Evolutionary conservation across 2,113 vertebrate genomes (phyloP).

Genomic region (Scomber scombrus): DNA sequence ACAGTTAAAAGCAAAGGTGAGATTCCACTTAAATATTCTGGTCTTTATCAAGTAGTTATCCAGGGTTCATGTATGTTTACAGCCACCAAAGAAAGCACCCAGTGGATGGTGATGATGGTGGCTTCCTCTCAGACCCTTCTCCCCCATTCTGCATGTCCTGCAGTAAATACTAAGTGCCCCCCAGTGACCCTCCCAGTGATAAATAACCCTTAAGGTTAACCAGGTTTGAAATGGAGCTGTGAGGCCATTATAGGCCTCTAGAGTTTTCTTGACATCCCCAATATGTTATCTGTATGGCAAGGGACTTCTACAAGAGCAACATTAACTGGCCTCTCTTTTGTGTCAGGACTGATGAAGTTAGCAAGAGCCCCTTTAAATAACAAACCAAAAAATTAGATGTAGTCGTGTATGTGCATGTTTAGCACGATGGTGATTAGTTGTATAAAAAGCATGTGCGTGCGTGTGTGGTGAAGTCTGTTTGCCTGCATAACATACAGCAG

Average conservation of each 20-base stretch:
- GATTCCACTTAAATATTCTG: conserved; percentile 29
- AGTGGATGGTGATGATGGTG: conserved; percentile 49
- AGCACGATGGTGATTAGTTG: background rate
- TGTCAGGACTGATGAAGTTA: conserved; percentile 49
- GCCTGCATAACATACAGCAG: background rate
- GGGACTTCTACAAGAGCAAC: conserved; percentile 58
- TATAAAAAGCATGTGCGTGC: background rate
- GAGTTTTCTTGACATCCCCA: conserved; percentile 83
- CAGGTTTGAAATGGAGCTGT: conserved; percentile 84
- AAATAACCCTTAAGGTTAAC: conserved; percentile 85
- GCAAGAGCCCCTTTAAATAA: conserved; percentile 13
- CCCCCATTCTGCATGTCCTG: conserved; percentile 75
- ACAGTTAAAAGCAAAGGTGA: conserved; percentile 25
- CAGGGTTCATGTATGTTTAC: conserved; percentile 48
- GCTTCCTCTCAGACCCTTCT: conserved; percentile 60
- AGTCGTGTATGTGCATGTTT: conserved; percentile 6
- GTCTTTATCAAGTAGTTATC: conserved; percentile 45
- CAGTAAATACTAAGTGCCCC: conserved; percentile 82
- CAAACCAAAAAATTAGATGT: conserved; percentile 17
- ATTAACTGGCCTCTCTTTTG: conserved; percentile 58
- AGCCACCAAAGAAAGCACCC: conserved; percentile 30
- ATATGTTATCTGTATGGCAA: conserved; percentile 79
- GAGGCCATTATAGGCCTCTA: conserved; percentile 80
- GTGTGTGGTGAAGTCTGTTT: background rate
- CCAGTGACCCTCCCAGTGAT: conserved; percentile 80